Evolutionary conservation across 2,888 invertebrate genomes (phyloP), one percentile per base, ranked within the genome.

Genomic region (Periphyllus acericola): DNA sequence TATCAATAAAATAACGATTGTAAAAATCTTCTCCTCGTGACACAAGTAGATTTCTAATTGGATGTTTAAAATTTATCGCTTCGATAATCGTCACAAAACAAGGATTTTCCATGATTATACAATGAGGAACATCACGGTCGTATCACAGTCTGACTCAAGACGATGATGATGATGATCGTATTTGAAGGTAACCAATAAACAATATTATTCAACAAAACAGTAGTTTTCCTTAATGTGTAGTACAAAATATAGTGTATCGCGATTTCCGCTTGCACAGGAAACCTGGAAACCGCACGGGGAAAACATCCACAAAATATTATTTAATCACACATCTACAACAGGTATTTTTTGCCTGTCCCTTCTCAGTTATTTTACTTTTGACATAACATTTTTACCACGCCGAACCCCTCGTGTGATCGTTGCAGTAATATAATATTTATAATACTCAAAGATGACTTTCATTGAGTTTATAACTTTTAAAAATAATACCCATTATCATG

Each of bases 41-140:
- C 84, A 68, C 84, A 68, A 78, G 75, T 40, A 46, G 66, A 85
- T 85, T 85, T 78, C 66, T 86, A 86, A 86, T 80, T 71, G 55
- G 55, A 86, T 36, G 55, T 36, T 55, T 71, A 55, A 86, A 80
- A 80, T 46, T 55, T 36, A 32, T 55, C 86, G 86, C 79, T 79
- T 80, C 79, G 29, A 80, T 76, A 80, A 80, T 72, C 72, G 55
- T 55, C 55, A 14, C 25, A 72, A 55, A 86, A 86, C 86, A 55
- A 80, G 85, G 78, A 79, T 71, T 72, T 80, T 80, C 32, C 60
- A 36, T 52, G 79, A 80, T 86, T 86, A 86, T 60, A 86, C 86
- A 86, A 86, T 60, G 36, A 78, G 85, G 79, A 79, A 79, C 86
- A 72, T 80, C 86, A 80, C 80, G 79, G 79, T 36, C 71, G 55